A percentile compares a stretch with the other conserved stretches of the same genome.
phyloP scores from a whole-genome alignment of 2,888 invertebrate species.

The Tridacna gigas region DNA sequence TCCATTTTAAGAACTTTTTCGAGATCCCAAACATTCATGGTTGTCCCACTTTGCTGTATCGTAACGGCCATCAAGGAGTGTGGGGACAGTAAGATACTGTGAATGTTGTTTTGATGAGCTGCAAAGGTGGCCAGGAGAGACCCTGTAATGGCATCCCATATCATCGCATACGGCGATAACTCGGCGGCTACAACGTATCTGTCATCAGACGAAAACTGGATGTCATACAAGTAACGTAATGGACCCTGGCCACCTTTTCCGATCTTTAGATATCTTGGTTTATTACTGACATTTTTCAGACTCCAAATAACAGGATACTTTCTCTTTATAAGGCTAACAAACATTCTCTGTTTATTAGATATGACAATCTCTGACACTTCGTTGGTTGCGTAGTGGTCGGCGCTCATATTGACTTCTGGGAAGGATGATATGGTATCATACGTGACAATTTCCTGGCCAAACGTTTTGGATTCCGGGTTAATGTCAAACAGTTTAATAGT shows the following conservation, averaged over 20 bases:
- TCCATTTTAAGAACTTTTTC: slow-evolving; percentile 56
- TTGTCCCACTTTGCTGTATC: slow-evolving; percentile 50
- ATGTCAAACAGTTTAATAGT: slow-evolving; percentile 66
- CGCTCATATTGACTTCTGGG: slow-evolving; percentile 38
- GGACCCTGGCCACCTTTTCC: slow-evolving; percentile 39
- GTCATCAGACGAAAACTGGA: slow-evolving; percentile 61
- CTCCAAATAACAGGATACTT: slow-evolving; percentile 66
- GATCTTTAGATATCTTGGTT: slow-evolving; percentile 50
- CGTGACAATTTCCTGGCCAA: slow-evolving; percentile 57
- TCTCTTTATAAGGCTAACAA: slow-evolving; percentile 59
- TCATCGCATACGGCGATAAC: slow-evolving; percentile 52
- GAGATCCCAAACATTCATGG: slow-evolving; percentile 63
- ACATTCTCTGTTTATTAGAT: slow-evolving; percentile 54
- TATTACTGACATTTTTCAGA: slow-evolving; percentile 57
- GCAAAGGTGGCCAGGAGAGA: slow-evolving; percentile 47
- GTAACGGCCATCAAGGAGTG: slow-evolving; percentile 47
- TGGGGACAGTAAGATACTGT: slow-evolving; percentile 39
- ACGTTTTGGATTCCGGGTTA: slow-evolving; percentile 45
- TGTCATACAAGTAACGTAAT: slow-evolving; percentile 51
- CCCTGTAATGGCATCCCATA: slow-evolving; percentile 63
- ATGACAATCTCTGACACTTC: slow-evolving; percentile 62
- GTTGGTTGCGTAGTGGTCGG: slow-evolving; percentile 52
- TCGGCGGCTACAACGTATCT: slow-evolving; percentile 58
- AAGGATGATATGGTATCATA: slow-evolving; percentile 56
- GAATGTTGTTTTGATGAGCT: slow-evolving; percentile 58